Conservation (phyloP, 2,888 invertebrate genomes). For the Nomada fabriciana region DNA sequence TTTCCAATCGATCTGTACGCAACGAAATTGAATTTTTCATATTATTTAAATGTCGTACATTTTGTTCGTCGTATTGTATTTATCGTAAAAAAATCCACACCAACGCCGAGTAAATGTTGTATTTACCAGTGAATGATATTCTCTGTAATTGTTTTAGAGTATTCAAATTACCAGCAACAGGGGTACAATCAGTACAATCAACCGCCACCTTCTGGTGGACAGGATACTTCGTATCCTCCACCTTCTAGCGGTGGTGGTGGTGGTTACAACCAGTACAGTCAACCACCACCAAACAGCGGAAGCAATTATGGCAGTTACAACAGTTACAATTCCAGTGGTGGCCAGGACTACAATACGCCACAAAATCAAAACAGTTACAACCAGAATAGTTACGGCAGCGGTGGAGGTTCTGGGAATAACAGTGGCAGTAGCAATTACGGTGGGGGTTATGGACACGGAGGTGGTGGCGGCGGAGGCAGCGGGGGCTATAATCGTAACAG, state of each 20-base stretch:
- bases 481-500: conserved; percentile 67
- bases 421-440: conserved; percentile 85
- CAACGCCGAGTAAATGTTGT: background rate
- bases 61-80: background rate
- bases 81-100: too few relatives aligned
- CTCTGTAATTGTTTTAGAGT: conserved; percentile 74
- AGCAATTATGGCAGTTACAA: conserved; percentile 79
- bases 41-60: background rate
- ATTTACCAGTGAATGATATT: background rate
- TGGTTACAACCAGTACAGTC: conserved; percentile 81
- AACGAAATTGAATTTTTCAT: background rate
- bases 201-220: conserved; percentile 78
- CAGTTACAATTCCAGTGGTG: conserved; percentile 73
- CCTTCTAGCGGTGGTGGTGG: conserved; percentile 76
- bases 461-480: conserved; percentile 74
- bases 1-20: background rate
- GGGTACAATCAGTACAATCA: conserved; percentile 81
- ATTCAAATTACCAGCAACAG: conserved; percentile 81
- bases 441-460: conserved; percentile 82
- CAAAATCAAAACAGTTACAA: conserved; percentile 77
- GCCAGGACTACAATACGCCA: conserved; percentile 76
- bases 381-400: conserved; percentile 76
- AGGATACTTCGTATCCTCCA: conserved; percentile 83
- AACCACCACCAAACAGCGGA: conserved; percentile 79
- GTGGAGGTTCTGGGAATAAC: conserved; percentile 85